Conservation (phyloP, 2,797 vertebrate genomes). For the Lerista edwardsae region DNA sequence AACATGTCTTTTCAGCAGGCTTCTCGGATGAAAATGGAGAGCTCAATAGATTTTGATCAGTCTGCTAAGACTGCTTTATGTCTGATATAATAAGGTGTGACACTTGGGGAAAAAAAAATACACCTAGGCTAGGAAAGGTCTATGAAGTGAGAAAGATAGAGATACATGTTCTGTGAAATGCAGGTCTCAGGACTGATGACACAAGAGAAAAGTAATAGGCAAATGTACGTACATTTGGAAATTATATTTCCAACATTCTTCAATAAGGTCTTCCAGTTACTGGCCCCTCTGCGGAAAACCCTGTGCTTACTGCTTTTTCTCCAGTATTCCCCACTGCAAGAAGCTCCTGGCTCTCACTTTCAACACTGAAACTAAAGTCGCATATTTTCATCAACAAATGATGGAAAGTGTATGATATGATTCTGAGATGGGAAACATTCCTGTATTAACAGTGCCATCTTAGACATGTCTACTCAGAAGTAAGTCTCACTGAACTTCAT, state of each 20-base stretch:
- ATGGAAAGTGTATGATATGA: not conserved
- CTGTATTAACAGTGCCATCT: not conserved
- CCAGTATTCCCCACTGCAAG: not conserved
- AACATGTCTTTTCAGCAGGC: constrained; percentile 6
- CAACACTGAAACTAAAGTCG: not conserved
- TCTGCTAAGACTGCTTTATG: constrained; percentile 20
- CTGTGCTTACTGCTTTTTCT: not conserved
- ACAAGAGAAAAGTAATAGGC: not conserved
- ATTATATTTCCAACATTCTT: not conserved
- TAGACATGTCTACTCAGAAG: too few relatives aligned
- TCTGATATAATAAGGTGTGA: constrained; percentile 14
- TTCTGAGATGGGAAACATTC: not conserved
- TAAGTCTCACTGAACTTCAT: too few relatives aligned
- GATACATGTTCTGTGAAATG: not conserved
- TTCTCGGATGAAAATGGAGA: constrained; percentile 20
- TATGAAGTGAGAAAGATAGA: constrained; percentile 1
- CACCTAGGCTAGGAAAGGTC: not conserved
- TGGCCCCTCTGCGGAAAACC: not conserved
- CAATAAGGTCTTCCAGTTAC: not conserved
- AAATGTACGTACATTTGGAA: not conserved
- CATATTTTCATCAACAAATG: not conserved
- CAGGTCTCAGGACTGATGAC: not conserved
- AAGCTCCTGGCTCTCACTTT: too few relatives aligned
- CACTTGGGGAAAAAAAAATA: constrained; percentile 8
- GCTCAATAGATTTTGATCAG: constrained; percentile 24